phyloP scores from a whole-genome alignment of 2,797 vertebrate genomes.

The Synaphobranchus kaupii region DNA sequence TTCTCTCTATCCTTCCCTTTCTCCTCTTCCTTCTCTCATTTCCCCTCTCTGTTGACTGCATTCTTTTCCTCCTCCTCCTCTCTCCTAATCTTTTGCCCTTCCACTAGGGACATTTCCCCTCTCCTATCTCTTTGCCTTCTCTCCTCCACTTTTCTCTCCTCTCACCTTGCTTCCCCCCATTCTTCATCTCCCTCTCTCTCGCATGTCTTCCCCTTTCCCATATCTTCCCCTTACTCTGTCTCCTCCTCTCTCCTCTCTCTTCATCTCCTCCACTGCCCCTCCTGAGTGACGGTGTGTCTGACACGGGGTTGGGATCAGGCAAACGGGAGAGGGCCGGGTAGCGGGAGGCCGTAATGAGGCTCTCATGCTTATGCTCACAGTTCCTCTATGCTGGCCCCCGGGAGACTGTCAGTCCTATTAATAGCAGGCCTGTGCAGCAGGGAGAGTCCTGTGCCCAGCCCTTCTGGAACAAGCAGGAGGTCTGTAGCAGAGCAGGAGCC shows the following conservation, averaged over 20 bases:
- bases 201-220: neutral
- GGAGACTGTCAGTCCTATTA: constrained; percentile 57
- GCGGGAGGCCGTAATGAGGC: neutral
- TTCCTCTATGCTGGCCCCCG: constrained; percentile 49
- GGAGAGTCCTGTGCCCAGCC: constrained; percentile 39
- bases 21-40: constrained; percentile 34
- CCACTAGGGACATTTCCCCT: neutral
- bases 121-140: neutral
- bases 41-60: constrained; percentile 35
- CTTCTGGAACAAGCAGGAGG: constrained; percentile 36
- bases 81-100: constrained; percentile 10
- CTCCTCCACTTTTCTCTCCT: constrained; percentile 29
- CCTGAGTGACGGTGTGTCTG: neutral
- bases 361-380: constrained; percentile 1
- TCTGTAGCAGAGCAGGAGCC: constrained; percentile 52
- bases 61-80: constrained; percentile 15
- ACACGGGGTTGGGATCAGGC: neutral
- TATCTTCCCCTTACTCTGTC: constrained; percentile 26
- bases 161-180: constrained; percentile 36
- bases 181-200: constrained; percentile 19
- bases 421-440: constrained; percentile 53
- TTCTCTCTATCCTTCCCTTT: neutral
- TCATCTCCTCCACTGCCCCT: neutral
- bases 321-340: neutral
- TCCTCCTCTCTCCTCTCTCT: neutral